These are phyloP conservation scores for Spizaetus ornatus DNA, from an alignment of 2,113 vertebrate genomes.

Conservation along the genomic window DNA sequence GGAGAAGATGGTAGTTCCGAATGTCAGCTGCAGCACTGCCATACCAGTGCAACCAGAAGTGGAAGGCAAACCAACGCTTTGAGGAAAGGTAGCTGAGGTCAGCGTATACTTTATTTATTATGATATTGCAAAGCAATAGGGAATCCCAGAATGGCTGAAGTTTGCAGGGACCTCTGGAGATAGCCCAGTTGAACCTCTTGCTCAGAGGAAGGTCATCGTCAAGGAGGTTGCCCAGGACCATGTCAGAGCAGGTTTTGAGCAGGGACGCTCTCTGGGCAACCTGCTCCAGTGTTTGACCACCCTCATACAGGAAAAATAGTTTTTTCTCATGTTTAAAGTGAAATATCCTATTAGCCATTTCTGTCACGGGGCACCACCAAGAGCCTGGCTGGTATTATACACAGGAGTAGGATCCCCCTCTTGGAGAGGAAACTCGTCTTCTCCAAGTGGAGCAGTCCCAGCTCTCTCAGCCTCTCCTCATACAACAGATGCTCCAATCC, in stretches of 20 bases:
- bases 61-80: neutral
- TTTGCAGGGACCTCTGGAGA: neutral
- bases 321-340: neutral
- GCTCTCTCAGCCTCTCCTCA: neutral
- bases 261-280: neutral
- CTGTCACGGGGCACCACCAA: neutral
- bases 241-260: neutral
- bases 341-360: neutral
- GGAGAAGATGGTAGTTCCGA: neutral
- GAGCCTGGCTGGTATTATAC: neutral
- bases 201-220: neutral
- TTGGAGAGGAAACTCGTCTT: neutral
- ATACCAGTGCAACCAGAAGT: no score
- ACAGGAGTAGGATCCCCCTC: fast-evolving
- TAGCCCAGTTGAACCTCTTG: neutral
- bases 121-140: neutral
- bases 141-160: neutral
- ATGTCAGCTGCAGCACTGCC: no score
- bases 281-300: neutral
- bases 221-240: neutral
- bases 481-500: neutral
- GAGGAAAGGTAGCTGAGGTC: neutral
- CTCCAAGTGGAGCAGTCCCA: neutral
- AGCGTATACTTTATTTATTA: neutral
- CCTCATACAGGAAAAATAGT: neutral